phyloP scores from a whole-genome alignment of 2,888 invertebrate species.

The Atrina japonica region DNA sequence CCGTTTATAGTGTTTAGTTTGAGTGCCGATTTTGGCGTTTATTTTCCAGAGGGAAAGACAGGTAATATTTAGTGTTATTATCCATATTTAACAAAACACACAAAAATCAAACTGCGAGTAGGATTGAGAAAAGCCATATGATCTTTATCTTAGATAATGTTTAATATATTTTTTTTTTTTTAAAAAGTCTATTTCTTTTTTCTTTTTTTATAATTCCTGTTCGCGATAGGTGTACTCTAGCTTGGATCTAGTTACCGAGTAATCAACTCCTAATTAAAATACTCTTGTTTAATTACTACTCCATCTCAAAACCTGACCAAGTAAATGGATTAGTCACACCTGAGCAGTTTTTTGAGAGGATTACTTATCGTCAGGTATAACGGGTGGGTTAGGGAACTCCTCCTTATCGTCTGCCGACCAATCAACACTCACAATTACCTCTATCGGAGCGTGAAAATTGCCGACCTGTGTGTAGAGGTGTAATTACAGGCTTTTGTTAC shows the following conservation, averaged over 20 bases:
- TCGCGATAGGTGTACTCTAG: no score
- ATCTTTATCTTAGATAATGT: no score
- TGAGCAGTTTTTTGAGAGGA: neutral
- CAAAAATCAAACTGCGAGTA: neutral
- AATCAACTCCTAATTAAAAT: slow-evolving; percentile 1
- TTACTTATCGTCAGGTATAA: neutral
- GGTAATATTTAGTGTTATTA: slow-evolving; percentile 3
- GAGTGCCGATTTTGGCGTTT: neutral
- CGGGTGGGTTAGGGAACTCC: no score
- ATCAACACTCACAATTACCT: neutral
- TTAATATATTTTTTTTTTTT: neutral
- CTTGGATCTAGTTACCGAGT: neutral
- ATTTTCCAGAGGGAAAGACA: slow-evolving; percentile 3
- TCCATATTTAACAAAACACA: neutral
- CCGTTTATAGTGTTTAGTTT: slow-evolving; percentile 15
- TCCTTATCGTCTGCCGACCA: neutral
- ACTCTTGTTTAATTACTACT: neutral
- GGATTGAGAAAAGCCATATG: no score
- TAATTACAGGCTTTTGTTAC: slow-evolving; percentile 29
- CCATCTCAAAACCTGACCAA: slow-evolving; percentile 3
- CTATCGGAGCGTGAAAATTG: neutral
- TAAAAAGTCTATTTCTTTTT: no score
- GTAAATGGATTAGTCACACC: slow-evolving; percentile 6
- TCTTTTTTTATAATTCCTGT: no score
- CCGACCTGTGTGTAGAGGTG: neutral